Evolutionary conservation across 2,113 vertebrate species (phyloP), one percentile per base, ranked within the genome.

Genomic region (Tragelaphus scriptus): DNA sequence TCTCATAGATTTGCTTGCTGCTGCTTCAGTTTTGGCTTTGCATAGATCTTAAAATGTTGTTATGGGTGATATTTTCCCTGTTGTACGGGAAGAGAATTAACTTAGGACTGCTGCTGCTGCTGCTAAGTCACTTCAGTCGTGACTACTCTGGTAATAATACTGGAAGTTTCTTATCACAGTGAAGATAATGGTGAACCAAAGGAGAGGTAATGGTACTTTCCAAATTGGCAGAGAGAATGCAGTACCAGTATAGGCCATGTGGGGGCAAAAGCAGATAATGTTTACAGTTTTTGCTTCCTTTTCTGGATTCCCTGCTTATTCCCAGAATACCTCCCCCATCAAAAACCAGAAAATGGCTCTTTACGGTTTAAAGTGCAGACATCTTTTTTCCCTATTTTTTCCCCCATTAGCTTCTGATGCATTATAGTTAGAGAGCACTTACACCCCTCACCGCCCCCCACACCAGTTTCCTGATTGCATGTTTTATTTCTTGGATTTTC

Each of bases 211-310:
- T 5, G 23, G 36, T 28, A 92, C 65, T 13, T 91, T 86, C 32
- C 32, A 1, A 87, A 32, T 55, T 40, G 44, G 7, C 61, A 1
- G 44, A 88, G 51, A 68, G 55, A 1, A 0, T 98, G 93, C 82
- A 96, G 63, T 96, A 32, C 96, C 79, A 49, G 1, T 5, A 0
- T 26, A 1, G 25, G 49, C 96, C 98, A 97, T 15, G 9, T 8
- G 97, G 68, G 97, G 96, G 92, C 91, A 96, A 97, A 44, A 95
- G 93, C 1, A 11, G 75, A 85, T 90, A 95, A 88, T 23, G 15
- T 96, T 98, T 93, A 59, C 91, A 96, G 68, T 21, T 59, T 80
- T 92, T 26, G 55, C 25, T 10, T 75, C 16, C 25, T 84, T 56
- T 79, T 75, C 11, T 2, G 7, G n/a, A 56, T 94, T 84, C n/a